phyloP scores from a whole-genome alignment of 2,113 vertebrate genomes.

The Pterophyllum scalare region DNA sequence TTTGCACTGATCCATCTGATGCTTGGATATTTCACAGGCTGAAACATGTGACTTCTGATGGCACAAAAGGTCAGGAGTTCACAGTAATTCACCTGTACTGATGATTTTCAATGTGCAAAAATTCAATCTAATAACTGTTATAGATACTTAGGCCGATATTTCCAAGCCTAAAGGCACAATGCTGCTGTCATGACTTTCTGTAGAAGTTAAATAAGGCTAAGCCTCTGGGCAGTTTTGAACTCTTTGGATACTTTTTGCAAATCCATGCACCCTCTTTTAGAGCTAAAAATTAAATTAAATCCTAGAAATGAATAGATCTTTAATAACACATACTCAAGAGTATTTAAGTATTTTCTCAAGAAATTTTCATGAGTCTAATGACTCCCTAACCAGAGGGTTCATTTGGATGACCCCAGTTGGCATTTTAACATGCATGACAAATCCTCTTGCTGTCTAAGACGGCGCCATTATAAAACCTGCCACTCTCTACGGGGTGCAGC shows the following conservation, averaged over 20 bases:
- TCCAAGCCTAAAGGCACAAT: neutral
- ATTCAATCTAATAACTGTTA: neutral
- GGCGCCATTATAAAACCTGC: slow-evolving; percentile 51
- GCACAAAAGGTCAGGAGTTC: neutral
- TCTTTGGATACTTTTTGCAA: neutral
- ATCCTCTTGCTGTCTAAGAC: slow-evolving; percentile 15
- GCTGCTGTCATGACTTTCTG: neutral
- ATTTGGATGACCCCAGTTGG: slow-evolving; percentile 35
- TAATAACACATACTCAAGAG: neutral
- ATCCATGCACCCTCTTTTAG: neutral
- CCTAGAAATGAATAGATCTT: slow-evolving; percentile 9
- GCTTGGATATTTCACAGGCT: neutral
- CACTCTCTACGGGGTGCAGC: slow-evolving; percentile 23
- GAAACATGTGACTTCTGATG: neutral
- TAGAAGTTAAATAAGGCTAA: neutral
- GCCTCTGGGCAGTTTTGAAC: neutral
- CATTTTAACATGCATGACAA: slow-evolving; percentile 46
- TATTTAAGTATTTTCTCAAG: neutral
- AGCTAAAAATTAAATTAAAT: slow-evolving; percentile 14
- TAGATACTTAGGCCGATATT: neutral
- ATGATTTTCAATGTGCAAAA: neutral
- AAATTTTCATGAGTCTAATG: neutral
- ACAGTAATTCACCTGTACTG: neutral
- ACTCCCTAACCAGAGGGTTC: slow-evolving; percentile 21
- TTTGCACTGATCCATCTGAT: neutral